Base-by-base conservation (phyloP, 2,797 vertebrate species). In the Onychomys torridus region DNA sequence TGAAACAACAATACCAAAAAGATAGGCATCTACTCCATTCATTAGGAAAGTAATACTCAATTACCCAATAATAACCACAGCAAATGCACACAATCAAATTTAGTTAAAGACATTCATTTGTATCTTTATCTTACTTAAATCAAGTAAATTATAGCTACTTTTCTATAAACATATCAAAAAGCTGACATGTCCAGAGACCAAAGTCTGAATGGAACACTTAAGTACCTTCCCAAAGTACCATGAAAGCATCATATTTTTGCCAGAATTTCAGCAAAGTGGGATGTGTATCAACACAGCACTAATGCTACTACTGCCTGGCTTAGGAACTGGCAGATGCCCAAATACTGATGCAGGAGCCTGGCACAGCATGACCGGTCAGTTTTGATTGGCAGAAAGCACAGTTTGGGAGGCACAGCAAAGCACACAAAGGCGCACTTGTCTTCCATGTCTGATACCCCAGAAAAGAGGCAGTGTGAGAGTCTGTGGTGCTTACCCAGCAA, bases 191-290 rank as follows among this genome's bases (percentile, higher is more conserved):
- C 2, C 57, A 49, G 73, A 49, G 89, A 67, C 59, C 87, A 92
- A 91, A 97, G 59, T 89, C 97, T 90, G 93, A 95, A 89, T 77
- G 89, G 95, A 98, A 97, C 91, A 75, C 91, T 95, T 97, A 97
- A 91, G 59, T 61, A 52, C 40, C 2, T 78, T 65, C 16, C 46
- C 95, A 90, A 96, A 78, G 76, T 27, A 97, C 95, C 25, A 93
- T 73, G 97, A 84, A 97, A 95, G 17, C 87, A 57, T 73, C 52
- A 2, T 17, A 73, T 16, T 95, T 97, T 96, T 94, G 83, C 57
- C 77, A 93, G 91, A 79, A 89, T 89, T 89, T 93, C 94, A 96
- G 96, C 71, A 91, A 61, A 46, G 69, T 69, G 29, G n/a, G 63
- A 97, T 91, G 94, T 69, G 87, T 2, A 75, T n/a, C 7, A 87